Conservation (phyloP, 2,797 vertebrate species). For the Corythornis leucogaster region DNA sequence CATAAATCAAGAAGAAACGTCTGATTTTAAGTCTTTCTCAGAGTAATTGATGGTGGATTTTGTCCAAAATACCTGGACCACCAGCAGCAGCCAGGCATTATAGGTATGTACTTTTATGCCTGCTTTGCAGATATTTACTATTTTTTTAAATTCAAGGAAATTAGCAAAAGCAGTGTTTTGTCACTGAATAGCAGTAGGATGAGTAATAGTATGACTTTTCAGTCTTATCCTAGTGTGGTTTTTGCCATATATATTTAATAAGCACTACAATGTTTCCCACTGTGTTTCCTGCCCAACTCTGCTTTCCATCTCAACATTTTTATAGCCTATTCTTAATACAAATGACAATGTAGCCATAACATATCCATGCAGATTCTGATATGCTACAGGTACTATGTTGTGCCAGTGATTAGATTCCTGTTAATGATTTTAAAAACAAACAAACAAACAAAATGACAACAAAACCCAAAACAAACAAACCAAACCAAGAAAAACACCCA, state of each 20-base stretch:
- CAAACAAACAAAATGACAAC: neutral
- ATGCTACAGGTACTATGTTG: neutral
- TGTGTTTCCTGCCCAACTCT: neutral
- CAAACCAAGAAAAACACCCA: neutral
- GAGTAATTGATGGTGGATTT: neutral
- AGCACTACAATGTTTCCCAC: neutral
- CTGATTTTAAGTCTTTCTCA: conserved; percentile 52
- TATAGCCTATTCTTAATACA: neutral
- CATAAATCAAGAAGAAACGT: conserved; percentile 36
- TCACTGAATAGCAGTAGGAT: neutral
- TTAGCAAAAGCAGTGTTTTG: neutral
- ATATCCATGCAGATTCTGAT: neutral
- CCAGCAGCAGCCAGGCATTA: neutral
- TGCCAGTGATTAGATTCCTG: neutral
- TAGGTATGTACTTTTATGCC: neutral
- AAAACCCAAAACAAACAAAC: too few relatives aligned
- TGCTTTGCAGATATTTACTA: neutral
- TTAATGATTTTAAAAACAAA: neutral
- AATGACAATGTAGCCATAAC: neutral
- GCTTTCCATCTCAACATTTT: neutral
- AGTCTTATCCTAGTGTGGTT: neutral
- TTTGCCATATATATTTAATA: neutral
- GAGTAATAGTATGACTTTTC: neutral
- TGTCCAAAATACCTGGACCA: neutral
- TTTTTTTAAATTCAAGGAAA: neutral